These are phyloP conservation scores for Chromis chromis DNA, from an alignment of 2,797 vertebrate genomes.

Conservation along the genomic window DNA sequence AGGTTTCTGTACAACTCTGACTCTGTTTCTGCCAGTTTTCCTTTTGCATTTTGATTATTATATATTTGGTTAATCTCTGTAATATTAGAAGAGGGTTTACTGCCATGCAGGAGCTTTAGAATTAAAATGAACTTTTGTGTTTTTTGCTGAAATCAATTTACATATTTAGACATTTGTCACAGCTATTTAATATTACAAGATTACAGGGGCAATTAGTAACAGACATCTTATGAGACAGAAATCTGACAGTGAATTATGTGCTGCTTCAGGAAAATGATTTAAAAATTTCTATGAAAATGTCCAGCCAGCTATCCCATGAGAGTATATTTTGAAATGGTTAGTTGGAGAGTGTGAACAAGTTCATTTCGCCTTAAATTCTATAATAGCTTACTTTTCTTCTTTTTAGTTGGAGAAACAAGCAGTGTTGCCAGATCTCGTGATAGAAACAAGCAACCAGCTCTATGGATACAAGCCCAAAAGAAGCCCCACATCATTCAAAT, in stretches of 20 bases:
- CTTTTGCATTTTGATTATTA: neutral
- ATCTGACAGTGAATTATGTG: neutral
- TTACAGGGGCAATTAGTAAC: neutral
- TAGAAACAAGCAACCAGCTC: too few relatives aligned
- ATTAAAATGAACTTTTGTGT: conserved; percentile 1
- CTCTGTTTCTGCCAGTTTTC: neutral
- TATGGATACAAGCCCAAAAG: too few relatives aligned
- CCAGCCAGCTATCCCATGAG: too few relatives aligned
- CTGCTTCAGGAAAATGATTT: too few relatives aligned
- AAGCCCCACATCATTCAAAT: too few relatives aligned
- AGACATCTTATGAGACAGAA: neutral
- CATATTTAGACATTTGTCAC: conserved; percentile 2
- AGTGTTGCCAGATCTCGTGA: too few relatives aligned
- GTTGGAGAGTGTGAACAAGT: too few relatives aligned
- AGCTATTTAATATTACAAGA: neutral
- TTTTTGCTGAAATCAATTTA: conserved; percentile 10
- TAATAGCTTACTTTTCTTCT: too few relatives aligned
- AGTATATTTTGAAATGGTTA: too few relatives aligned
- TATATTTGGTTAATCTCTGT: neutral
- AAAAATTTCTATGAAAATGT: too few relatives aligned
- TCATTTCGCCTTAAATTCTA: too few relatives aligned
- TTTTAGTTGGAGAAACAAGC: too few relatives aligned
- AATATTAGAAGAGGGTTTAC: neutral
- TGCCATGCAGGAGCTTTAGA: neutral
- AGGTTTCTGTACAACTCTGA: neutral